Evolutionary conservation across 2,797 vertebrate species (phyloP), one percentile per base, ranked within the genome.

Genomic region (Protosalanx chinensis): DNA sequence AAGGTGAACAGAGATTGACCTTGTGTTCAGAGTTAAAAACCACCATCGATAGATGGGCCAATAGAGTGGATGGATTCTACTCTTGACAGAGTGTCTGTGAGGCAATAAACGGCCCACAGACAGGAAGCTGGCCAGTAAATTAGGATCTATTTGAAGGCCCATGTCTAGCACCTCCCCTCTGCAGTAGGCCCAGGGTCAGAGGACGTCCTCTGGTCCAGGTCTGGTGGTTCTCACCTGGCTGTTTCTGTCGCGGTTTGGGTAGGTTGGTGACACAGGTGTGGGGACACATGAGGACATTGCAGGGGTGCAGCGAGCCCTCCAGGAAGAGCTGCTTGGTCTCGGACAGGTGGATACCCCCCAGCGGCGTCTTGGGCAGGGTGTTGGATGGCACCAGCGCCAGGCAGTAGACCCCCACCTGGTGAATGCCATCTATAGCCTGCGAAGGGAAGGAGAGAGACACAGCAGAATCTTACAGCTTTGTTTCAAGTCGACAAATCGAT

Each of bases 321-420:
- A 99, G 92, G 88, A 98, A 99, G 76, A 98, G 95, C 92, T 98
- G 97, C 76, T 98, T 98, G 73, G 96, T 98, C 92, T 99, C 97
- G 0, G 97, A 98, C 85, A 98, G 90, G 86, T 98, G 97, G 83
- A 99, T 98, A 67, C 97, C 97, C 53, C 97, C 97, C 67, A 99
- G 93, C 0, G 97, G 97, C 0, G 97, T 98, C 89, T 98, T 98
- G 76, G 97, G 97, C 65, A 99, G 96, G 0, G 97, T 98, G 91
- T 99, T 99, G 72, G 97, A 96, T 13, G 97, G 97, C 70, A 99
- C 97, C 76, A 99, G 89, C 0, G 97, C 95, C 84, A 99, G 86
- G 85, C 97, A 99, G 87, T 97, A 99, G 79, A 99, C 96, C 0
- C 97, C 97, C 64, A 97, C 97, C 30, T 96, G 95, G 78, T 99